Conservation (phyloP, 2,113 vertebrate genomes). For the Cheilinus undulatus region DNA sequence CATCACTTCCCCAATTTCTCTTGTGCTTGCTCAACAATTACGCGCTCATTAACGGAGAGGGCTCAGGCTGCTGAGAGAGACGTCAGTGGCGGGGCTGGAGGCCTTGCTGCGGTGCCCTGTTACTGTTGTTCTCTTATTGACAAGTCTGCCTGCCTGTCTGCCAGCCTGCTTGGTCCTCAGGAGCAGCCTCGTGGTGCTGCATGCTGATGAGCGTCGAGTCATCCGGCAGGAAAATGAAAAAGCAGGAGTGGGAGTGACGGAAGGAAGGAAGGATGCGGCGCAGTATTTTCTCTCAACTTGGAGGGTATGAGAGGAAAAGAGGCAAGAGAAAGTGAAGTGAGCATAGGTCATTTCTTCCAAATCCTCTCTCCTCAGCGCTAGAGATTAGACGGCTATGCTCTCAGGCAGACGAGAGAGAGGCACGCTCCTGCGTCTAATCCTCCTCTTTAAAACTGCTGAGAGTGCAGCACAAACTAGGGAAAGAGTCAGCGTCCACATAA, state of each 20-base stretch:
- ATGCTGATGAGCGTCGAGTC: slow-evolving; percentile 70
- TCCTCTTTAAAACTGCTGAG: slow-evolving; percentile 73
- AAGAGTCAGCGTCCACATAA: slow-evolving; percentile 56
- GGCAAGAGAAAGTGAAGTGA: slow-evolving; percentile 53
- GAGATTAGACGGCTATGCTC: slow-evolving; percentile 72
- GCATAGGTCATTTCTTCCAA: slow-evolving; percentile 73
- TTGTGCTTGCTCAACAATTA: slow-evolving; percentile 74
- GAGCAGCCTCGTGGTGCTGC: slow-evolving; percentile 57
- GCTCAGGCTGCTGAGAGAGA: slow-evolving; percentile 54
- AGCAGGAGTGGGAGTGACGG: slow-evolving; percentile 30
- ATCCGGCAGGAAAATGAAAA: slow-evolving; percentile 52
- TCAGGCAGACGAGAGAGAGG: slow-evolving; percentile 52
- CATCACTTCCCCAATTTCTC: slow-evolving; percentile 32
- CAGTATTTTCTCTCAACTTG: slow-evolving; percentile 35
- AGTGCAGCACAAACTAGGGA: slow-evolving; percentile 62
- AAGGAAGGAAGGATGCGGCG: slow-evolving; percentile 43
- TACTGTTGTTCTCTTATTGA: slow-evolving; percentile 68
- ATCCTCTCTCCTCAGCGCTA: slow-evolving; percentile 65
- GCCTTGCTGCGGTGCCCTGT: slow-evolving; percentile 48
- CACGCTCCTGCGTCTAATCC: slow-evolving; percentile 74
- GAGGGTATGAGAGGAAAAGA: slow-evolving; percentile 28
- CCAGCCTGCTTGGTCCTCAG: slow-evolving; percentile 52
- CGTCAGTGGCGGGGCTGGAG: slow-evolving; percentile 54
- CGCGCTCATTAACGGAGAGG: slow-evolving; percentile 57
- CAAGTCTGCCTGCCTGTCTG: slow-evolving; percentile 61